Percentiles rank a stretch among this genome's conserved stretches.
phyloP scores from a whole-genome alignment of 2,888 invertebrate species.

The Adelognathus sp. region DNA sequence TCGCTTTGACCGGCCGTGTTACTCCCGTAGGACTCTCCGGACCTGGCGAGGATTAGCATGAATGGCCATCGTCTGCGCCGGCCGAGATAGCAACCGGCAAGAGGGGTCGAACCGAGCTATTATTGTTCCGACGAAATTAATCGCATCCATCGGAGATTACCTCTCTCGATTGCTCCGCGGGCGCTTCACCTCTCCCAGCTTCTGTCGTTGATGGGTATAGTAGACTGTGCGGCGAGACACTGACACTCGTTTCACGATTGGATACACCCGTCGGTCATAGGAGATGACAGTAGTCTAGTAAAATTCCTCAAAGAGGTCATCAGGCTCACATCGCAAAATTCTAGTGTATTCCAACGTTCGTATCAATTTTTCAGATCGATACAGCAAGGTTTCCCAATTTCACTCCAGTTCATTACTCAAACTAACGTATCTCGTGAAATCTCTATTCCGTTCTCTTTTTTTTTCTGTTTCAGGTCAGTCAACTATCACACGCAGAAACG shows the following conservation, averaged over 20 bases:
- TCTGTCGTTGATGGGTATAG: not conserved
- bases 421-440: too few relatives aligned
- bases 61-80: constrained; percentile 75
- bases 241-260: not conserved
- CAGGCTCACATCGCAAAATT: too few relatives aligned
- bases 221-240: not conserved
- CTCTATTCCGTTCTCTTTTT: too few relatives aligned
- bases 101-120: constrained; percentile 62
- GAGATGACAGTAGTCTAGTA: not conserved
- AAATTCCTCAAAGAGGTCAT: not conserved
- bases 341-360: too few relatives aligned
- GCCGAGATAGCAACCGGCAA: constrained; percentile 70
- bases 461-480: too few relatives aligned
- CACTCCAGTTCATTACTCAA: too few relatives aligned
- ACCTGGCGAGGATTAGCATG: constrained; percentile 73
- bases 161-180: constrained; percentile 69
- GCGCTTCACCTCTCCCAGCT: constrained; percentile 39
- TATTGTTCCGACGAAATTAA: constrained; percentile 76
- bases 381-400: too few relatives aligned
- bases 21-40: constrained; percentile 47
- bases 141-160: constrained; percentile 75
- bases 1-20: constrained; percentile 18
- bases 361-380: too few relatives aligned
- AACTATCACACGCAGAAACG: too few relatives aligned
- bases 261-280: not conserved